phyloP scores from a whole-genome alignment of 2,888 invertebrate species.

The Drosophila kokeensis region DNA sequence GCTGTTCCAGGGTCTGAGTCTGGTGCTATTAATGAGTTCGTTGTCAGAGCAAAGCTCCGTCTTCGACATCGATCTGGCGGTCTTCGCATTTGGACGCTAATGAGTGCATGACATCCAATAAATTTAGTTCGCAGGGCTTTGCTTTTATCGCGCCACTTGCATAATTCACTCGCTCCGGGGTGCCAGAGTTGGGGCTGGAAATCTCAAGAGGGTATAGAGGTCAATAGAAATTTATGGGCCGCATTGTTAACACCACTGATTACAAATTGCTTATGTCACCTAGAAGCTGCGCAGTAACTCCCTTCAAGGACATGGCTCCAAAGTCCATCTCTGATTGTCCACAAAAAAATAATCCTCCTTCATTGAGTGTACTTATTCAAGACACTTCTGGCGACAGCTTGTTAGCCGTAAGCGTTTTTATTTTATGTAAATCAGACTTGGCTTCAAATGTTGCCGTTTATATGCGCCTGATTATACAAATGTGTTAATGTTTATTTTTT shows the following conservation, averaged over 20 bases:
- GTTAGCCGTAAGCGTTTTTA: constrained; percentile 26
- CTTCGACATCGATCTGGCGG: constrained; percentile 55
- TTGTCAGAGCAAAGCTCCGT: constrained; percentile 33
- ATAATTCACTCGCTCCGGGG: constrained; percentile 72
- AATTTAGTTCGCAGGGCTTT: constrained; percentile 78
- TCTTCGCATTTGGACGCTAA: constrained; percentile 77
- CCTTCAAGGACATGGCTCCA: constrained; percentile 25
- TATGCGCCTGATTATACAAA: neutral
- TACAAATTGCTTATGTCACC: constrained; percentile 69
- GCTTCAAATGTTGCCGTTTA: neutral
- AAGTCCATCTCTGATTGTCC: constrained; percentile 22
- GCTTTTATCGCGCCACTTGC: constrained; percentile 80
- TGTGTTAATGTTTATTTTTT: neutral
- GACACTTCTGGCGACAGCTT: constrained; percentile 28
- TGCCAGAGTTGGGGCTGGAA: constrained; percentile 15
- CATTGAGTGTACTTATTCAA: constrained; percentile 8
- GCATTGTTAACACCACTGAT: constrained; percentile 79
- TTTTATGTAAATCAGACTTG: neutral
- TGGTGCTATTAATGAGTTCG: constrained; percentile 73
- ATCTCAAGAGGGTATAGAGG: constrained; percentile 54
- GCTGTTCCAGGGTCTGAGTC: constrained; percentile 14
- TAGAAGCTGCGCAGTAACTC: constrained; percentile 9
- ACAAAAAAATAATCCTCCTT: constrained; percentile 12
- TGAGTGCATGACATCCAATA: constrained; percentile 81
- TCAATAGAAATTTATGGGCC: constrained; percentile 76